Evolutionary conservation across 2,888 invertebrate species (phyloP), one percentile per base, ranked within the genome.

Genomic region (Adineta ricciae): DNA sequence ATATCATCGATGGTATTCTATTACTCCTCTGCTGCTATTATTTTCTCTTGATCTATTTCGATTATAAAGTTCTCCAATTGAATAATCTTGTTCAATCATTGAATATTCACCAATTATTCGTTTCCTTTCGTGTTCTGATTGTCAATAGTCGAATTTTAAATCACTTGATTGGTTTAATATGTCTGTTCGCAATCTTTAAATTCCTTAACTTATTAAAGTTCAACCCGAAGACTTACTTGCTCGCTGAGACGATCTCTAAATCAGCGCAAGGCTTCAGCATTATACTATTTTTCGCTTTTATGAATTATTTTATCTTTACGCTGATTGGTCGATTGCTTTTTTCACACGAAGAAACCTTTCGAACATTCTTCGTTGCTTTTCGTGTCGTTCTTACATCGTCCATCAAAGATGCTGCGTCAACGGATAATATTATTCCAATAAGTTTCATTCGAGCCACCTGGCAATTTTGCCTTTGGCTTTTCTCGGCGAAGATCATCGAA

Each of bases 231-330:
- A 78, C 78, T 24, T 78, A 41, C n/a, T 41, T 78, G 41, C 41
- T 78, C 4, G 78, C 78, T 78, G 78, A 78, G 41, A 78, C 78
- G 41, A 78, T 78, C 1, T 41, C 38, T 41, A 41, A 41, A 41
- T 78, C 78, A 78, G 8, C n/a, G 24, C 4, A 78, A 24, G 78
- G 78, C 9, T 78, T 78, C n/a, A 24, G 21, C 1, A 11, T 41
- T 2, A 78, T 78, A 78, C 41, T 78, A 78, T 24, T 11, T 24
- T 78, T 78, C 41, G 38, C 41, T 11, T 78, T 78, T 78, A 9
- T 78, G 32, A 78, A 78, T 78, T 78, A 78, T 78, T 78, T 78
- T 41, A 38, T 78, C 38, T 78, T 78, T 78, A 41, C 78, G n/a
- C n/a, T 78, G 24, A 78, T 78, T 41, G 78, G 41, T 78, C 41